Conservation (phyloP, 1,140 invertebrate species). For the Lasioglossum baleicum region DNA sequence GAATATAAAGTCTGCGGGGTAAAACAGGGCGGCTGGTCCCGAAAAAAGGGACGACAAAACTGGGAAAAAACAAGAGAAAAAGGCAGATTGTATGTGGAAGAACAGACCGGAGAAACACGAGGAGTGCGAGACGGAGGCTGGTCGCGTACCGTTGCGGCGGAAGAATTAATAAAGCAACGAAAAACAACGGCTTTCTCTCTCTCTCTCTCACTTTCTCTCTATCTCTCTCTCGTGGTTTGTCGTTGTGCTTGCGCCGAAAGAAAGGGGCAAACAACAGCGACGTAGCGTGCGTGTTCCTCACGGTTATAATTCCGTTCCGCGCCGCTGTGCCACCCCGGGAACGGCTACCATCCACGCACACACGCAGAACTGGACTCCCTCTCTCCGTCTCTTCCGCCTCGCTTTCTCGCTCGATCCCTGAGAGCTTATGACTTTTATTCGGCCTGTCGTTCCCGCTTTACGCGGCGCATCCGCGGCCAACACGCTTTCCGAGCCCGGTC, state of each 20-base stretch:
- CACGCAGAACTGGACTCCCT: too few relatives aligned
- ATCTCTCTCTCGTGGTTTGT: slow-evolving; percentile 16
- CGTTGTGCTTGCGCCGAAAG: slow-evolving; percentile 23
- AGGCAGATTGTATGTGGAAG: not conserved
- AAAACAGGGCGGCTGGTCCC: too few relatives aligned
- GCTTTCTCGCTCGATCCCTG: not conserved
- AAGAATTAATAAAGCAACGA: slow-evolving; percentile 48
- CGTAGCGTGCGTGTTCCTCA: not conserved
- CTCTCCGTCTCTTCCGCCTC: too few relatives aligned
- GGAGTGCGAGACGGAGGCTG: not conserved
- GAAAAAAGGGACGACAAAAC: not conserved
- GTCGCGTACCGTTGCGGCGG: not conserved
- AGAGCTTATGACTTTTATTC: slow-evolving; percentile 64
- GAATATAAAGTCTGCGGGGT: slow-evolving; percentile 39
- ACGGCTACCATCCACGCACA: not conserved
- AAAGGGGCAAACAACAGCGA: not conserved
- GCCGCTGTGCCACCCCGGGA: not conserved
- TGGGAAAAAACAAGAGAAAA: not conserved
- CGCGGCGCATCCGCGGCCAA: slow-evolving; percentile 11
- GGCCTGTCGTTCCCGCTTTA: slow-evolving; percentile 45
- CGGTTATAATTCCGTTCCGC: slow-evolving; percentile 36
- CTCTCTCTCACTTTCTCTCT: too few relatives aligned
- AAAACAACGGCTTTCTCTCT: not conserved
- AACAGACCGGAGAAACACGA: not conserved
- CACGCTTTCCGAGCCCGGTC: slow-evolving; percentile 64